Evolutionary conservation across 2,113 vertebrate species (phyloP).

Genomic region (Clarias gariepinus): DNA sequence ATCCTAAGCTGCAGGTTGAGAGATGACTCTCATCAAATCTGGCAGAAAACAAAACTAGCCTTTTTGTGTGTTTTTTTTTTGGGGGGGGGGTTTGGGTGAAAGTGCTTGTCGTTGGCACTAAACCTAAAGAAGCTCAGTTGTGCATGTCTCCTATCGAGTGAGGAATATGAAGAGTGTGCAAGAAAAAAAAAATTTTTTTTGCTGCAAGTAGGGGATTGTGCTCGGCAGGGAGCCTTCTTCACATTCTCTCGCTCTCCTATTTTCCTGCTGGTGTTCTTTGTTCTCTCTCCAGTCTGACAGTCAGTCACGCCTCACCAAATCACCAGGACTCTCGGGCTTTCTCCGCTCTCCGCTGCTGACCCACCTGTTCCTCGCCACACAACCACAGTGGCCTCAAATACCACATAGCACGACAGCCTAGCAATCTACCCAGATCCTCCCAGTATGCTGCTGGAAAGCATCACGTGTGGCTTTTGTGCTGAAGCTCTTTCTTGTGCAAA

Average conservation of each 20-base stretch:
- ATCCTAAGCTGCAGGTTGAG: not conserved
- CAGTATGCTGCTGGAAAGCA: not conserved
- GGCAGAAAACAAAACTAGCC: not conserved
- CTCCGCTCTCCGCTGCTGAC: slow-evolving; percentile 45
- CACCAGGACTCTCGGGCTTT: slow-evolving; percentile 54
- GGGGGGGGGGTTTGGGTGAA: not conserved
- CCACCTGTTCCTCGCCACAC: slow-evolving; percentile 29
- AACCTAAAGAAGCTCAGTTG: slow-evolving; percentile 5
- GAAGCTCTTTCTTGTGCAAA: slow-evolving; percentile 11
- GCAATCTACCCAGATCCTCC: not conserved
- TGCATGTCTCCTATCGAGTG: slow-evolving; percentile 17
- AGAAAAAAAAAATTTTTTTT: not conserved
- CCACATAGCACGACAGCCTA: slow-evolving; percentile 3
- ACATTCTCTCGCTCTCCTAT: slow-evolving; percentile 18
- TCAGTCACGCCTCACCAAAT: slow-evolving; percentile 36
- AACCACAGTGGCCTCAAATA: slow-evolving; percentile 5
- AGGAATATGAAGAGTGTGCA: slow-evolving; percentile 14
- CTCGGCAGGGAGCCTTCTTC: slow-evolving; percentile 25
- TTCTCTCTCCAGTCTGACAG: slow-evolving; percentile 42
- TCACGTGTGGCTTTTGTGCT: not conserved
- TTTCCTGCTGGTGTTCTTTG: slow-evolving; percentile 44
- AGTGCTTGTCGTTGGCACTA: not conserved
- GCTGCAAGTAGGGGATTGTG: slow-evolving; percentile 15
- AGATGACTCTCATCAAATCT: not conserved
- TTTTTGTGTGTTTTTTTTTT: not conserved